A percentile compares a stretch with the other conserved stretches of the same genome.
Conservation (phyloP, 2,113 vertebrate species). For the Capreolus pygargus region DNA sequence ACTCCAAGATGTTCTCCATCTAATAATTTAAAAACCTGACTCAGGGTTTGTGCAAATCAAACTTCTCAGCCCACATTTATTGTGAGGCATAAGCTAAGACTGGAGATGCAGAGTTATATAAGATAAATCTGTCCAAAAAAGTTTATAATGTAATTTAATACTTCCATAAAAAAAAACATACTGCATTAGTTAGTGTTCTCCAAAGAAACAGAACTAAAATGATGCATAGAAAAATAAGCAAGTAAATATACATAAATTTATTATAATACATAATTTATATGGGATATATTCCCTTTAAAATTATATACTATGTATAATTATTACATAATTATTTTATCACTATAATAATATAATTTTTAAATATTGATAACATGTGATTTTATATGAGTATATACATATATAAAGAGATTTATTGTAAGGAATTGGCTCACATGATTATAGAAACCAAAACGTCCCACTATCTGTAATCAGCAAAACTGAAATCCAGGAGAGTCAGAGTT, state of each 20-base stretch:
- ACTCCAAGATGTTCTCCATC: neutral
- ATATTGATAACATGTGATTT: neutral
- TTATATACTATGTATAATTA: neutral
- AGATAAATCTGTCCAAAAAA: neutral
- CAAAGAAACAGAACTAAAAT: neutral
- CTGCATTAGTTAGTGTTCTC: neutral
- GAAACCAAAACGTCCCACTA: neutral
- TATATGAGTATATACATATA: neutral
- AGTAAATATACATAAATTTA: neutral
- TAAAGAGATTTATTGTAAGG: neutral
- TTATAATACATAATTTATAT: neutral
- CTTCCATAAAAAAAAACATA: neutral
- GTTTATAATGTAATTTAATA: slow-evolving; percentile 13
- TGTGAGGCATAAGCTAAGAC: neutral
- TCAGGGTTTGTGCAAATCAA: neutral
- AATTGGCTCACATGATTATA: neutral
- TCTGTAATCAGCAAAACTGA: neutral
- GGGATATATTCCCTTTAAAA: neutral
- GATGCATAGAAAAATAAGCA: neutral
- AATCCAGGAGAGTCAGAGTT: neutral
- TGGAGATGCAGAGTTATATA: neutral
- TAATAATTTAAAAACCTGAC: neutral
- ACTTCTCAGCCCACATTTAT: neutral
- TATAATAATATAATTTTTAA: neutral
- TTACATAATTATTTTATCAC: neutral